These are phyloP conservation scores for Hycleus cichorii DNA, from an alignment of 1,140 invertebrate species.

Conservation along the genomic window DNA sequence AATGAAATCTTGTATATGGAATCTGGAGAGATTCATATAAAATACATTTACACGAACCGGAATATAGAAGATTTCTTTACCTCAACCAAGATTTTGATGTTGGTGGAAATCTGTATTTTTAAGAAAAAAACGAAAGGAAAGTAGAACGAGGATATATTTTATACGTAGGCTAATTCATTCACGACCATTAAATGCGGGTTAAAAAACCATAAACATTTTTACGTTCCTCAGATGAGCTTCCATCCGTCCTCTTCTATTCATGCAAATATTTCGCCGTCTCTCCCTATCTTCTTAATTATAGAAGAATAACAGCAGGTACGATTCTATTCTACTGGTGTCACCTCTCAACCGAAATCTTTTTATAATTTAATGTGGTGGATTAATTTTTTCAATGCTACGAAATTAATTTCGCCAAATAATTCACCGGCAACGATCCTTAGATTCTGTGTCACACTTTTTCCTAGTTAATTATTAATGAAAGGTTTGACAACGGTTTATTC, in stretches of 20 bases:
- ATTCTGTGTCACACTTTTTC: no score
- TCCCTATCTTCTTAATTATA: slow-evolving; percentile 12
- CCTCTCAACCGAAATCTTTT: slow-evolving; percentile 2
- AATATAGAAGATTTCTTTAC: no score
- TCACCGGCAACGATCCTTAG: no score
- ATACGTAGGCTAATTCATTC: slow-evolving; percentile 25
- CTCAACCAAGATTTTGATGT: no score
- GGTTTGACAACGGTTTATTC: no score
- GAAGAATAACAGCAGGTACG: no score
- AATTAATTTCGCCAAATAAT: no score
- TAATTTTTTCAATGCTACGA: slow-evolving; percentile 20
- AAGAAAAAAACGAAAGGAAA: no score
- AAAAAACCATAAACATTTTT: slow-evolving; percentile 33
- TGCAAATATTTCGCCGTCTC: background rate
- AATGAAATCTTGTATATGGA: slow-evolving; percentile 5
- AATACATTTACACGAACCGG: slow-evolving; percentile 14
- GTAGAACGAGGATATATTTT: slow-evolving; percentile 18
- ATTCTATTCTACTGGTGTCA: no score
- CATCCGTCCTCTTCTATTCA: background rate
- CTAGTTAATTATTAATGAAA: no score
- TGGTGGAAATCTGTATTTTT: no score
- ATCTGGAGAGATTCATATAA: slow-evolving; percentile 11
- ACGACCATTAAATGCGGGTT: slow-evolving; percentile 25
- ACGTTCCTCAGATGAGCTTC: slow-evolving; percentile 24
- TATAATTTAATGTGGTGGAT: slow-evolving; percentile 23